A percentile compares a stretch with the other conserved stretches of the same genome.
Conservation (phyloP, 2,113 vertebrate species). For the Chaenocephalus aceratus region DNA sequence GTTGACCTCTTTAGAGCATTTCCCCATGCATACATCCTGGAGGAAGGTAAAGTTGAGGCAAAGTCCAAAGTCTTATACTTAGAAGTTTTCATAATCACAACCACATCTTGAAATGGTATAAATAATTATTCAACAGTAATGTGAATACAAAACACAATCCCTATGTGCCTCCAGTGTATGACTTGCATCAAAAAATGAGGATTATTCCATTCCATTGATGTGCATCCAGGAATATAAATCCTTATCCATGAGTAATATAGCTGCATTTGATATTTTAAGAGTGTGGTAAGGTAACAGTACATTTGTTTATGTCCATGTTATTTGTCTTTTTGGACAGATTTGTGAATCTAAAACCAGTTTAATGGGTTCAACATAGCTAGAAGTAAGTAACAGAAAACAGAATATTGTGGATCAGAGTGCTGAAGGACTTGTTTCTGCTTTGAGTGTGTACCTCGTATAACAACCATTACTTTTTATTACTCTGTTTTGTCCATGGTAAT, state of each 20-base stretch:
- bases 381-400: slow-evolving; percentile 26
- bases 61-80: not conserved
- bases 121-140: not conserved
- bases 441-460: slow-evolving; percentile 70
- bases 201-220: not conserved
- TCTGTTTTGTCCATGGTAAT: slow-evolving; percentile 78
- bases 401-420: slow-evolving; percentile 31
- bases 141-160: not conserved
- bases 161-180: not conserved
- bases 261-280: not conserved
- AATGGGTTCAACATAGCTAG: slow-evolving; percentile 29
- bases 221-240: not conserved
- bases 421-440: slow-evolving; percentile 55
- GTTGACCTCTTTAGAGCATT: not conserved
- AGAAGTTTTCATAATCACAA: not conserved
- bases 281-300: not conserved
- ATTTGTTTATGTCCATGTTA: not conserved
- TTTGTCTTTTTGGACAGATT: not conserved
- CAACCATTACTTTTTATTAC: slow-evolving; percentile 77
- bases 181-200: not conserved
- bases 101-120: not conserved
- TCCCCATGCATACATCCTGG: not conserved
- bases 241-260: not conserved
- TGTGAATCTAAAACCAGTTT: slow-evolving; percentile 4
- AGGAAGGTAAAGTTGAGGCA: not conserved